These are phyloP conservation scores for Acanthosepion pharaonis DNA, from an alignment of 2,888 invertebrate genomes.

Conservation along the genomic window DNA sequence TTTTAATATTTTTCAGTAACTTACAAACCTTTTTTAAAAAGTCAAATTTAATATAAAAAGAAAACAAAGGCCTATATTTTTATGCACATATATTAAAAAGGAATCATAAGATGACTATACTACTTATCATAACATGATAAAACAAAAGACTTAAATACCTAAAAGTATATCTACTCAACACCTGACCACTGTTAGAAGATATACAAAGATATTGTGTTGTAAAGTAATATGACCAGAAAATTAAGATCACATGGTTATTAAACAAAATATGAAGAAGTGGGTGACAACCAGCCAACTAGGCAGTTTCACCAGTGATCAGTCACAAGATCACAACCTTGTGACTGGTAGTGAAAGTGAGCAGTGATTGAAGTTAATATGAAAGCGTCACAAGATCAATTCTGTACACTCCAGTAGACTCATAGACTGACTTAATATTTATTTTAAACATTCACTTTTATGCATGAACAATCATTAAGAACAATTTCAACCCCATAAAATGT, in stretches of 20 bases:
- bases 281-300: not conserved
- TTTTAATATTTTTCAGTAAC: not conserved
- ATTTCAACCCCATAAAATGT: not conserved
- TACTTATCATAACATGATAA: not conserved
- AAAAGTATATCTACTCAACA: not conserved
- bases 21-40: not conserved
- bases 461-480: not conserved
- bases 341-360: not conserved
- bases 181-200: not conserved
- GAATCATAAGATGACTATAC: no score
- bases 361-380: not conserved
- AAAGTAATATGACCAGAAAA: not conserved
- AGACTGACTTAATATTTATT: not conserved
- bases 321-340: conserved; percentile 20
- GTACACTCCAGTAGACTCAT: no score
- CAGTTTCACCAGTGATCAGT: not conserved
- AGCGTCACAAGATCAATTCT: not conserved
- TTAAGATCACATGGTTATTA: not conserved
- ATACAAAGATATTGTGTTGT: not conserved
- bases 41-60: no score
- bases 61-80: no score
- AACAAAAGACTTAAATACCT: not conserved
- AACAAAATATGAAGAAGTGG: not conserved
- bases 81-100: no score
- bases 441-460: not conserved